These are phyloP conservation scores for Cerceris ruficornis DNA, from an alignment of 2,888 invertebrate species.

Conservation along the genomic window DNA sequence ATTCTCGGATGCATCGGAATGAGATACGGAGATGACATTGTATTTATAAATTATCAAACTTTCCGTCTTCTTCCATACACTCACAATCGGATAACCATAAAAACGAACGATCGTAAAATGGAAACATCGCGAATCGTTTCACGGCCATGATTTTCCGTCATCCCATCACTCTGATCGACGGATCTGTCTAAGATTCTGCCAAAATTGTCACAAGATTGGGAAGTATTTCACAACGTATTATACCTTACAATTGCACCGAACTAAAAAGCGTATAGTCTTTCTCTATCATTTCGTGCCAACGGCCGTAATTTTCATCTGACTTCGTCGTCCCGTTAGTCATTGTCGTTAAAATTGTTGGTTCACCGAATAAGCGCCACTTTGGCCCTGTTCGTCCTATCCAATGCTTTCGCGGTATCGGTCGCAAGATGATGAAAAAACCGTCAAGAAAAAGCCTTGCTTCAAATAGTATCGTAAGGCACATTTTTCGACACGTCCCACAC, in stretches of 20 bases:
- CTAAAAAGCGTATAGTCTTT: constrained; percentile 36
- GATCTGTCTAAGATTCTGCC: constrained; percentile 35
- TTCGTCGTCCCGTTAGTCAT: constrained; percentile 21
- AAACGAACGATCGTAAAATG: constrained; percentile 14
- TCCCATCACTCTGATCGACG: constrained; percentile 16
- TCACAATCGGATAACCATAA: neutral
- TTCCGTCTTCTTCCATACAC: neutral
- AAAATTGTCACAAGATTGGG: constrained; percentile 23
- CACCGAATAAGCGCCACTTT: constrained; percentile 5
- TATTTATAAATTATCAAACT: constrained; percentile 32
- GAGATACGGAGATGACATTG: constrained; percentile 24
- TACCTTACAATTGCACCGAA: constrained; percentile 59
- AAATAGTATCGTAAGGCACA: constrained; percentile 75
- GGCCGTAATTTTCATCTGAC: constrained; percentile 11
- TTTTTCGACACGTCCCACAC: constrained; percentile 67
- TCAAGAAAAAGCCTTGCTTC: constrained; percentile 55
- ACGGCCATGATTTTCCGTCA: constrained; percentile 9
- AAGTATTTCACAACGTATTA: constrained; percentile 27
- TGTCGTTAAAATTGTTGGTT: constrained; percentile 24
- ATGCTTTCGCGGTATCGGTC: constrained; percentile 8
- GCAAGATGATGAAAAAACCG: constrained; percentile 1
- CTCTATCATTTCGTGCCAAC: constrained; percentile 13
- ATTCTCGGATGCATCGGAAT: constrained; percentile 1
- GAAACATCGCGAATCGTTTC: constrained; percentile 1
- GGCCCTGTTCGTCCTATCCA: constrained; percentile 10